Percentiles rank a stretch among this genome's conserved stretches.
phyloP scores from a whole-genome alignment of 2,888 invertebrate genomes.

The Plebejus anna region DNA sequence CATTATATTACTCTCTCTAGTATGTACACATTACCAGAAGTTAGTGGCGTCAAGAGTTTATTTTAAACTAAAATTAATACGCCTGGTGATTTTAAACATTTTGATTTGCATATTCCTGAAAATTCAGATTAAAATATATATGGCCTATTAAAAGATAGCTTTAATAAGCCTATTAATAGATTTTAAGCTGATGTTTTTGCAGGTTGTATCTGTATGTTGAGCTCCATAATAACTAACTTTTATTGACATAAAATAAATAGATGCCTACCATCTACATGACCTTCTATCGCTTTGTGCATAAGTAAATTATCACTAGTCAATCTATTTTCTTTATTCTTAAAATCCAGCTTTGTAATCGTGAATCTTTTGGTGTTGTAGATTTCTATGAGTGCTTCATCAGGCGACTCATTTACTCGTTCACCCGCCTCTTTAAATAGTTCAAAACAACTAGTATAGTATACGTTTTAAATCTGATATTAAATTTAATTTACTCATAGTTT shows the following conservation, averaged over 20 bases:
- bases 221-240: too few species aligned
- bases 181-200: too few species aligned
- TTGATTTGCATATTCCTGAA: not conserved
- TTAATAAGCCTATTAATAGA: too few species aligned
- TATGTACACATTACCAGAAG: conserved; percentile 27
- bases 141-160: not conserved
- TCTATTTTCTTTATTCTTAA: too few species aligned
- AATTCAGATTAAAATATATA: not conserved
- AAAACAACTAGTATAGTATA: too few species aligned
- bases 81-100: not conserved
- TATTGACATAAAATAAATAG: too few species aligned
- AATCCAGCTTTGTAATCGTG: too few species aligned
- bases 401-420: not conserved
- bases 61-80: conserved; percentile 28
- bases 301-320: too few species aligned
- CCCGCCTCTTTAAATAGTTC: not conserved
- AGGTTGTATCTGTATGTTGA: too few species aligned
- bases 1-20: conserved; percentile 29
- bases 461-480: not conserved
- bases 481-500: not conserved
- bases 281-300: too few species aligned
- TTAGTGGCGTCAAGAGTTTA: conserved; percentile 28
- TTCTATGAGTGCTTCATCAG: not conserved
- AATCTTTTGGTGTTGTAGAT: too few species aligned
- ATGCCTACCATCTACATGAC: too few species aligned